Base-by-base conservation (phyloP, 1,140 invertebrate genomes). In the Neodiprion virginianus region DNA sequence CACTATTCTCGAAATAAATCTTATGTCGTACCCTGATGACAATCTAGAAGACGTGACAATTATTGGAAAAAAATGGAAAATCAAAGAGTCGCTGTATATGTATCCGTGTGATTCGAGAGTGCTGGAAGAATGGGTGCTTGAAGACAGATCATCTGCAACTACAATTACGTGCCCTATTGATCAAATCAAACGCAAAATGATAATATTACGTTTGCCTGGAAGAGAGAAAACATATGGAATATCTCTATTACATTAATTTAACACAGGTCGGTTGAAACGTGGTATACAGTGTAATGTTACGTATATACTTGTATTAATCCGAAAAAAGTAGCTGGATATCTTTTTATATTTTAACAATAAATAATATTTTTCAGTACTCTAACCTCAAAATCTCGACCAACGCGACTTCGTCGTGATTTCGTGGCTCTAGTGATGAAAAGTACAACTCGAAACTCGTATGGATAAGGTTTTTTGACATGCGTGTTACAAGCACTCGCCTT, bases 101-200 rank as follows among this genome's bases (percentile, higher is more conserved):
- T 17, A 17, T 17, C 17, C 17, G 17, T 17, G 17, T 17, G 17
- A 17, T 17, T 17, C 17, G 17, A 17, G 17, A 17, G 17, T 17
- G 17, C 17, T 17, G 17, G 17, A 17, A 17, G 17, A 17, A 17
- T 17, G 17, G 17, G 17, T 17, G 17, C 17, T 17, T 17, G 17
- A 17, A 17, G 17, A 17, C 17, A 17, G 17, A 17, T 17, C 17
- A 17, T 17, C 17, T 17, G 17, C 17, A 17, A 17, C 17, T 14
- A 53, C 14, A 53, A 53, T 53, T 10, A 53, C 8, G 50, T 53
- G 50, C 50, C 50, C 50, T 53, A 53, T 53, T 53, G 50, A 53
- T 53, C 50, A 53, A 53, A 53, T 53, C 50, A 53, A 53, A 53
- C 50, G 50, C 14, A 53, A 53, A 53, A 53, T 53, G 50, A 53